phyloP scores from a whole-genome alignment of 1,140 invertebrate genomes.

The Chelonus insularis region DNA sequence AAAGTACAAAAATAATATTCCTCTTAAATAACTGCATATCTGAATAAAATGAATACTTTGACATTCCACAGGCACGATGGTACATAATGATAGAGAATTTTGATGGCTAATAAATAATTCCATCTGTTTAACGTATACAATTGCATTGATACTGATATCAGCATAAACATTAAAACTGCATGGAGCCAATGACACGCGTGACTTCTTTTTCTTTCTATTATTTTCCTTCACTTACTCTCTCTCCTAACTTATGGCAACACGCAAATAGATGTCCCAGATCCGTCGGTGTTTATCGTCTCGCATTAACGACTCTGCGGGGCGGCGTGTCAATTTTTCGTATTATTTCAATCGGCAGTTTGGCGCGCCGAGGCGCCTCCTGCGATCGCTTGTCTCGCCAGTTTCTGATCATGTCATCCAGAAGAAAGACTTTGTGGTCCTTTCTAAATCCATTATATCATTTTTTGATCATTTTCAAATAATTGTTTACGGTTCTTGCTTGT shows the following conservation, averaged over 20 bases:
- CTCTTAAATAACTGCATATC: too few species aligned
- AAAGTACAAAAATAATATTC: neutral
- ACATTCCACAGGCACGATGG: too few species aligned
- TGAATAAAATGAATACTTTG: too few species aligned
- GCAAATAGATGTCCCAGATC: constrained; percentile 33
- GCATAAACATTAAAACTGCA: constrained; percentile 7
- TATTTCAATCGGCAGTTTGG: constrained; percentile 26
- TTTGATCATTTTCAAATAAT: too few species aligned
- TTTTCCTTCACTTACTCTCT: neutral
- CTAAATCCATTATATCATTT: too few species aligned
- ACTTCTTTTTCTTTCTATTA: constrained; percentile 3
- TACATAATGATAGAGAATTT: neutral
- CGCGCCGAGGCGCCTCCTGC: constrained; percentile 7
- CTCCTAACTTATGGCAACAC: constrained; percentile 21
- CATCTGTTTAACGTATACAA: neutral
- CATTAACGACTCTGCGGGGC: constrained; percentile 28
- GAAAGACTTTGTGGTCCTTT: too few species aligned
- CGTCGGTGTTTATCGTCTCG: constrained; percentile 29
- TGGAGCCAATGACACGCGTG: constrained; percentile 15
- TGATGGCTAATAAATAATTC: constrained; percentile 2
- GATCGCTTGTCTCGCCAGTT: constrained; percentile 6
- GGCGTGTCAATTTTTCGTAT: constrained; percentile 16
- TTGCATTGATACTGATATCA: neutral
- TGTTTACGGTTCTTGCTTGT: too few species aligned
- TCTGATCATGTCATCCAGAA: too few species aligned